A percentile compares a stretch with the other conserved stretches of the same genome.
phyloP scores from a whole-genome alignment of 23 tunicate genomes.

The Oikopleura vanhoeffeni region DNA sequence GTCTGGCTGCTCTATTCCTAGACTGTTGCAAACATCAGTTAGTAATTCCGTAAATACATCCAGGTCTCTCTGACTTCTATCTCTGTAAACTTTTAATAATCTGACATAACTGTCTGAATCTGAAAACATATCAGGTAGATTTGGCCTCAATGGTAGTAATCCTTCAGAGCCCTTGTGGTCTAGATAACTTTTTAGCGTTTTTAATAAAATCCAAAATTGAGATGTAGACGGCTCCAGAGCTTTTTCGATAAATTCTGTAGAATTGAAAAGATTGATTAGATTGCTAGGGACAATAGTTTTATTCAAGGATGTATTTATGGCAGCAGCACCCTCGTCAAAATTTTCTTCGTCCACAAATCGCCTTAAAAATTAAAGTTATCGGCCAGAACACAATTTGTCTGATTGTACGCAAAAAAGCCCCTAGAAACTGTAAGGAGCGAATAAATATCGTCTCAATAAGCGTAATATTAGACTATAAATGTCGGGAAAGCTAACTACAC shows the following conservation, averaged over 20 bases:
- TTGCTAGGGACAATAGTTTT: not conserved
- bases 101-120: slow-evolving; percentile 73
- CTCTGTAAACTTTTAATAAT: slow-evolving; percentile 49
- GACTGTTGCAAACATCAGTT: slow-evolving; percentile 23
- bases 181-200: not conserved
- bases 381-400: too few species aligned
- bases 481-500: too few species aligned
- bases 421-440: too few species aligned
- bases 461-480: too few species aligned
- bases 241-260: not conserved
- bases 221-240: not conserved
- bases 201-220: not conserved
- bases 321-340: slow-evolving; percentile 49
- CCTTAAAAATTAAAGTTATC: too few species aligned
- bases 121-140: slow-evolving; percentile 83
- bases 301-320: not conserved
- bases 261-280: not conserved
- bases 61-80: slow-evolving; percentile 36
- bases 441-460: too few species aligned
- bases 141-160: slow-evolving; percentile 39
- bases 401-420: too few species aligned
- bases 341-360: slow-evolving; percentile 53
- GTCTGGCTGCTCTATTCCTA: not conserved
- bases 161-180: not conserved
- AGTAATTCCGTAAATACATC: slow-evolving; percentile 29